These are phyloP conservation scores for Hydrotaea diabolus DNA, from an alignment of 2,888 invertebrate species.

Conservation along the genomic window DNA sequence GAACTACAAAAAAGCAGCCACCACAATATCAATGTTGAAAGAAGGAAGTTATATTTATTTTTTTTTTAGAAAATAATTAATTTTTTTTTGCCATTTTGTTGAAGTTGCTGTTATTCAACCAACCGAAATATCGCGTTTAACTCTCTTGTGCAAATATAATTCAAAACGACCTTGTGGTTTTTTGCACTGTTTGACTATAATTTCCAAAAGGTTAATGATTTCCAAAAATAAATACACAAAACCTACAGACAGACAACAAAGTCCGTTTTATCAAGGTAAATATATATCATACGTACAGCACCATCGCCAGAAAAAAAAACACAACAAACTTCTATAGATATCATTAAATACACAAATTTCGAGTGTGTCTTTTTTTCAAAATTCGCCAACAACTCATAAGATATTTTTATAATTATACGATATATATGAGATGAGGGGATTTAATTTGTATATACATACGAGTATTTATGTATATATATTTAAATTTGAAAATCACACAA, in stretches of 20 bases:
- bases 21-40: background rate
- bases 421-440: constrained; percentile 6
- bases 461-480: background rate
- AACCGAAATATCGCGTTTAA: too few species aligned
- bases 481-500: background rate
- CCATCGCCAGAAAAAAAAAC: too few species aligned
- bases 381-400: background rate
- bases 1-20: background rate
- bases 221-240: background rate
- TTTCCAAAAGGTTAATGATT: constrained; percentile 24
- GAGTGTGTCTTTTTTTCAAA: background rate
- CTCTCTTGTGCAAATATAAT: background rate
- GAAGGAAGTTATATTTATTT: constrained; percentile 26
- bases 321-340: too few species aligned
- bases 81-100: background rate
- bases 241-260: background rate
- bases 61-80: constrained; percentile 7
- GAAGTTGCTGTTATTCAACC: too few species aligned
- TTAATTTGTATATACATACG: too few species aligned
- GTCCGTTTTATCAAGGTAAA: too few species aligned
- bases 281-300: too few species aligned
- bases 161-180: background rate
- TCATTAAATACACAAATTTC: too few species aligned
- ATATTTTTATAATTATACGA: constrained; percentile 11
- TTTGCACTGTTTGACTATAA: background rate